Conservation (phyloP, 2,113 vertebrate species). For the Ctenodactylus gundi region DNA sequence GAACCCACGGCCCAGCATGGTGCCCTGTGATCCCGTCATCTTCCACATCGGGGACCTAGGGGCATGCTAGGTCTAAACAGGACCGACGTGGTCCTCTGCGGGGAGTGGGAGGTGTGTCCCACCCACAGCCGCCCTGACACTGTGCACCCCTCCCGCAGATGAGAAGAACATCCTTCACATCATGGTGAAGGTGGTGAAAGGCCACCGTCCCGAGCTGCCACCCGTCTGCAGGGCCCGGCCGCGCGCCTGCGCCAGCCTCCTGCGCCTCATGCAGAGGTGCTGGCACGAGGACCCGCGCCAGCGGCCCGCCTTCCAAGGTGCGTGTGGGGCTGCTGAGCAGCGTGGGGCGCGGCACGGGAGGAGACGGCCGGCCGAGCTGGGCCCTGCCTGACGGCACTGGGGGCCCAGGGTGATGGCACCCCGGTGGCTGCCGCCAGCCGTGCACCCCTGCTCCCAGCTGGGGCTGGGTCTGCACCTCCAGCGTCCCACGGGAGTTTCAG, state of each 20-base stretch:
- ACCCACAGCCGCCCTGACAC: too few relatives aligned
- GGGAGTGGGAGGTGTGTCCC: too few relatives aligned
- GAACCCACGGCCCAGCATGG: too few relatives aligned
- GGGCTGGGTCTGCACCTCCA: not conserved
- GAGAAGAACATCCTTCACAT: slow-evolving; percentile 98
- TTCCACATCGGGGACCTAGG: too few relatives aligned
- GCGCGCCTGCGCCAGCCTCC: slow-evolving; percentile 88
- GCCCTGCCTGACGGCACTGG: accelerated
- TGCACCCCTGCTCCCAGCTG: accelerated
- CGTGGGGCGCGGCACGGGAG: accelerated
- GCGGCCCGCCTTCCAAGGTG: slow-evolving; percentile 96
- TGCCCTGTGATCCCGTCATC: too few relatives aligned
- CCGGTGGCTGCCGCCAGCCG: accelerated
- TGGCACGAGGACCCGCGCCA: slow-evolving; percentile 90
- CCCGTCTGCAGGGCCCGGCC: slow-evolving; percentile 91
- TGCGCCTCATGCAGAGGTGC: slow-evolving; percentile 94
- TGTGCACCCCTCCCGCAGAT: slow-evolving; percentile 83
- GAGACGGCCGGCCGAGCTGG: not conserved
- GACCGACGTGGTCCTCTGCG: too few relatives aligned
- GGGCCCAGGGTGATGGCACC: accelerated
- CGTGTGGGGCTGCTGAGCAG: not conserved
- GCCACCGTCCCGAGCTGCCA: slow-evolving; percentile 93
- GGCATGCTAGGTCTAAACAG: too few relatives aligned
- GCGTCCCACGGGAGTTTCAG: not conserved
- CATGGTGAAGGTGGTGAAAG: slow-evolving; percentile 98